Evolutionary conservation across 2,797 vertebrate species (phyloP).

Genomic region (Dermochelys coriacea): DNA sequence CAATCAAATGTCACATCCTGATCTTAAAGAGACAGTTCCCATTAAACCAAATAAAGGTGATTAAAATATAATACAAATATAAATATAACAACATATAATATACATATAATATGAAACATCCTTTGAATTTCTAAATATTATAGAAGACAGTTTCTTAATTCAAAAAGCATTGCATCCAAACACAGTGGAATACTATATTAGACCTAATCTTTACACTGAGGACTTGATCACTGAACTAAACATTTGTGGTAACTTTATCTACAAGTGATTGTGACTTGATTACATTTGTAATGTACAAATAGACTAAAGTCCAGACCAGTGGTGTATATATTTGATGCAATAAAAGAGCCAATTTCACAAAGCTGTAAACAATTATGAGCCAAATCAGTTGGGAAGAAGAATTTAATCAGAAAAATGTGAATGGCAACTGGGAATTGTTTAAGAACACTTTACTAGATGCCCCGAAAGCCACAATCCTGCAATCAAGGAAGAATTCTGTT

Average conservation of each 20-base stretch:
- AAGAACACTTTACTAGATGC: no score
- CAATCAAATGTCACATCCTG: rapidly evolving
- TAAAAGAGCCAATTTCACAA: no score
- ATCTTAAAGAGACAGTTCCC: not conserved
- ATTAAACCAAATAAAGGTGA: not conserved
- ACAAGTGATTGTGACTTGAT: not conserved
- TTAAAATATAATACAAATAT: not conserved
- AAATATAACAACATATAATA: not conserved
- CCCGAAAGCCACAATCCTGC: no score
- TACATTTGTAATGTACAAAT: not conserved
- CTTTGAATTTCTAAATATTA: not conserved
- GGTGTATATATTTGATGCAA: not conserved
- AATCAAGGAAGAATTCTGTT: no score
- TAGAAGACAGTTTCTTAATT: not conserved
- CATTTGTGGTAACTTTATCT: not conserved
- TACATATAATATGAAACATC: not conserved
- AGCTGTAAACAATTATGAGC: no score
- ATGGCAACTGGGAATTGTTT: no score
- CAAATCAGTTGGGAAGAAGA: no score
- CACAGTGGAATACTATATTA: not conserved
- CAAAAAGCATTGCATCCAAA: not conserved
- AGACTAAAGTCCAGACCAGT: not conserved
- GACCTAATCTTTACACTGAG: not conserved
- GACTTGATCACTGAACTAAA: not conserved
- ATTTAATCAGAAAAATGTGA: no score